These are phyloP conservation scores for Axea sp. DNA, from an alignment of 2,888 invertebrate species.

Conservation along the genomic window DNA sequence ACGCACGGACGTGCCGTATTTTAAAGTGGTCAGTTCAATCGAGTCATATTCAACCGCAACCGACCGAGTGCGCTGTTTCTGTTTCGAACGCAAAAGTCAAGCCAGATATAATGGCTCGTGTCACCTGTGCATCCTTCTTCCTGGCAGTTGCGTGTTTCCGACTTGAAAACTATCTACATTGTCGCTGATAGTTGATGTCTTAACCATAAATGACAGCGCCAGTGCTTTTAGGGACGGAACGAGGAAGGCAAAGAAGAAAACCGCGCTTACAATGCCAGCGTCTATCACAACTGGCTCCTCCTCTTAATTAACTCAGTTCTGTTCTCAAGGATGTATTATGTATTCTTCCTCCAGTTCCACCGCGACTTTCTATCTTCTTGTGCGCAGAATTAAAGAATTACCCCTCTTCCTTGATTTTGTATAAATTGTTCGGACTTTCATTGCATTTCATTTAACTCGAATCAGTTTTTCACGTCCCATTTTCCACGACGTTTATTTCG, in stretches of 20 bases:
- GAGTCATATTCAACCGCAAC: conserved; percentile 8
- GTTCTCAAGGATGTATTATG: too few relatives aligned
- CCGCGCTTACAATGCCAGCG: conserved; percentile 65
- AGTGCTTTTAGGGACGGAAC: conserved; percentile 21
- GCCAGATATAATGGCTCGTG: neutral
- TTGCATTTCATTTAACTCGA: too few relatives aligned
- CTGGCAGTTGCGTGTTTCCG: conserved; percentile 1
- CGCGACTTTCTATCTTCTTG: too few relatives aligned
- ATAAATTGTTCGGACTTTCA: too few relatives aligned
- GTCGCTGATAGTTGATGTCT: conserved; percentile 39
- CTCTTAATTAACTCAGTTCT: conserved; percentile 67
- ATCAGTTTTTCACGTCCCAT: too few relatives aligned
- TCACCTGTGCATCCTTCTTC: conserved; percentile 17
- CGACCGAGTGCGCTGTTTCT: neutral
- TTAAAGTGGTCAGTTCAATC: conserved; percentile 45
- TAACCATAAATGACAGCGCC: conserved; percentile 33
- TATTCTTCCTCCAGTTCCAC: too few relatives aligned
- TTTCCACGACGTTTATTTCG: too few relatives aligned
- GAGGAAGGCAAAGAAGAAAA: conserved; percentile 17
- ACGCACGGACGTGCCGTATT: conserved; percentile 11
- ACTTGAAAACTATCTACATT: conserved; percentile 4
- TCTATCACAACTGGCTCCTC: conserved; percentile 65
- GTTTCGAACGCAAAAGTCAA: neutral
- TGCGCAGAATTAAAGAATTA: too few relatives aligned
- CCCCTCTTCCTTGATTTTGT: too few relatives aligned